Evolutionary conservation across 2,113 vertebrate species (phyloP), one percentile per base, ranked within the genome.

Genomic region (Podilymbus podiceps): DNA sequence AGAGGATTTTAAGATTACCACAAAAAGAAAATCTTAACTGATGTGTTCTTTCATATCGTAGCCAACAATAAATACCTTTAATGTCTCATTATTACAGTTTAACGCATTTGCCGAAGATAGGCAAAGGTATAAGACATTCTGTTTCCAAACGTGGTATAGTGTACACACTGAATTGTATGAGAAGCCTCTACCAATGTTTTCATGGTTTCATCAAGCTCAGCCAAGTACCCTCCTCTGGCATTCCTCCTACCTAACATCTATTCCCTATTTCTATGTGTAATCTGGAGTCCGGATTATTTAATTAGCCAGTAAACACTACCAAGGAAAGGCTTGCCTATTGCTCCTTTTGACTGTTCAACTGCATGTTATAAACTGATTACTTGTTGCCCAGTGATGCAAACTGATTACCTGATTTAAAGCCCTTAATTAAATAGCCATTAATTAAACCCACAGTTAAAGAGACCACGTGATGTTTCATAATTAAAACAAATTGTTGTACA

Each of bases 371-470:
- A 88, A 86, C 72, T 91, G 95, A 97, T 94, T 96, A 89, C 76
- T 96, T 94, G 66, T 63, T 93, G 85, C 72, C 58, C 92, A 92
- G 50, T 85, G 81, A 97, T 88, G 94, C 88, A 95, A 91, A 94
- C 87, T 97, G 95, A 98, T 96, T 96, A 95, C 77, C 71, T 93
- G 67, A 74, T 89, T 95, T 94, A 95, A 97, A 97, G 72, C 55
- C 88, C 91, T 89, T 97, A 97, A 98, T 97, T 98, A 91, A 95
- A 96, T 91, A 97, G 94, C 85, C 95, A 77, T 96, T 95, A 77
- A 95, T 89, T 95, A 88, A 94, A 96, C 27, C 35, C 74, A 93
- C 76, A 81, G 67, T 74, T 92, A 94, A 93, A 81, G 4, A 94
- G 71, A 81, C 90, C 60, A 78, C 40, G 60, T 68, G 71, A 63